Base-by-base conservation (phyloP, 2,888 invertebrate genomes). In the Cylindroiulus punctatus region DNA sequence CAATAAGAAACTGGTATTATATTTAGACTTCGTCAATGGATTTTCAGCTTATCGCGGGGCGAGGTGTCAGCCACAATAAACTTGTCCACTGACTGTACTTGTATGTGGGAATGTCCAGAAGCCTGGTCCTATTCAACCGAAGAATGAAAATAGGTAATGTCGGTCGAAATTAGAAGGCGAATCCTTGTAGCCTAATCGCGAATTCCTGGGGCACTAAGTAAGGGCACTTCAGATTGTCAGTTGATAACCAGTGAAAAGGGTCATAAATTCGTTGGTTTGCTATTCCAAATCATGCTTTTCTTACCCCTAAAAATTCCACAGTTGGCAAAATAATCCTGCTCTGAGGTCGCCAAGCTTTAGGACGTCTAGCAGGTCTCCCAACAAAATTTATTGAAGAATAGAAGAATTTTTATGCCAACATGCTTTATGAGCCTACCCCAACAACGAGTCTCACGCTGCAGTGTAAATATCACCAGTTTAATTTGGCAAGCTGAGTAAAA, bases 241-340 rank as follows among this genome's bases (percentile, higher is more conserved):
- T 4, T 26, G 76, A 76, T 76, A 76, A 30, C 76, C 3, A 22
- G 76, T 76, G 30, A 76, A 76, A 76, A 76, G 30, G 30, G 76
- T 76, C 76, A 14, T 76, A 76, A 76, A 76, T 76, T 30, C 76
- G 30, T 30, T 7, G 30, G 30, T 3, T 76, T 0, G 26, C 76
- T 30, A 76, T 57, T 22, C 76, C 30, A 30, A 30, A 26, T 76
- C 30, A 76, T 76, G 30, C 26, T 30, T 76, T 76, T 76, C 30
- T 76, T 26, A 76, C 76, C 76, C 76, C 76, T 44, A 76, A 76
- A 76, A 76, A 76, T 76, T 76, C 76, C 76, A 76, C 30, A 22
- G 76, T 76, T 76, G 76, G 76, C 30, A 30, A 76, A 76, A 76
- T 76, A 76, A 76, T 76, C 76, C 76, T 76, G 1, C 30, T 76